Evolutionary conservation across 2,888 invertebrate species (phyloP), one percentile per base, ranked within the genome.

Genomic region (Metallyticus violacea): DNA sequence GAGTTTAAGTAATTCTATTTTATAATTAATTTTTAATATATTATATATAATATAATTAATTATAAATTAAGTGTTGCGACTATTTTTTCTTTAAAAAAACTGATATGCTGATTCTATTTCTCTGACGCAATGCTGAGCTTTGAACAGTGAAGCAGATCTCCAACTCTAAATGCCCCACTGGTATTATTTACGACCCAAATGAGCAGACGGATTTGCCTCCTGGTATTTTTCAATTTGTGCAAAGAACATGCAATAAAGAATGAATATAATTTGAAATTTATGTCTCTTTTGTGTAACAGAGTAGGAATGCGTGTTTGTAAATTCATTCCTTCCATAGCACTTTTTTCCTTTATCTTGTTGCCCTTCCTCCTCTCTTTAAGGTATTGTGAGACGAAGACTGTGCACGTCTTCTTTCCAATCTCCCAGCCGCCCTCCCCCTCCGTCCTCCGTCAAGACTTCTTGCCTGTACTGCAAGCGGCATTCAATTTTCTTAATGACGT

Each of bases 401-500:
- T 27, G 82, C 26, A 80, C 85, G 28, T 6, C 76, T 28, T 87
- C 86, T 86, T 83, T 30, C 85, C 87, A 84, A 81, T 78, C n/a
- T 79, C 80, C 81, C 79, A n/a, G n/a, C n/a, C n/a, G n/a, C 84
- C 82, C 28, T 76, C 85, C 85, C 77, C 81, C 85, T 81, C 88
- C 85, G 15, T 78, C 30, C 78, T 26, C 25, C 26, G 30, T 25
- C 26, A 83, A 26, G 9, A 4, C 87, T 87, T 86, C 79, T 81
- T 85, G 88, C 87, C 83, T 86, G 78, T 86, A 79, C 79, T 87
- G 88, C 88, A 90, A 90, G 90, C 90, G 90, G 91, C 90, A 90
- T 88, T 88, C 88, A 88, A 88, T 88, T 88, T 88, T 87, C 87
- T 87, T 91, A 91, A 91, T 91, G 91, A 91, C 90, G 90, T 90